Percentiles rank a stretch among this genome's conserved stretches.
phyloP scores from a whole-genome alignment of 2,888 invertebrate species.

The Cephus pulcher region DNA sequence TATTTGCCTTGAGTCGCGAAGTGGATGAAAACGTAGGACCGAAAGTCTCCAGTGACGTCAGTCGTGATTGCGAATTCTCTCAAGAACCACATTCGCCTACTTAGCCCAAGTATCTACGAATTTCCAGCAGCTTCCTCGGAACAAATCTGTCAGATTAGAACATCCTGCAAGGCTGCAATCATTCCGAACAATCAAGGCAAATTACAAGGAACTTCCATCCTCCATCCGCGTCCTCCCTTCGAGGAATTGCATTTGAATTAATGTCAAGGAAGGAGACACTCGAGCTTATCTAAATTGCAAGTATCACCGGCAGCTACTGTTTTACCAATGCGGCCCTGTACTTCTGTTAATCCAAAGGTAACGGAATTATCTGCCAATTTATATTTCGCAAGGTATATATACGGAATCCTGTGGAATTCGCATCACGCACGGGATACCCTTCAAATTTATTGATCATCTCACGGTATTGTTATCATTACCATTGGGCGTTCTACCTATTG shows the following conservation, averaged over 20 bases:
- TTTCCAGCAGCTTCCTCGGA: neutral
- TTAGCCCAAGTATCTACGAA: neutral
- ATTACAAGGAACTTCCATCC: conserved; percentile 23
- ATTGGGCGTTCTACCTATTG: too few relatives aligned
- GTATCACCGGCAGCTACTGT: neutral
- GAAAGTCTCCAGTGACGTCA: neutral
- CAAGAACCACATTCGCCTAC: neutral
- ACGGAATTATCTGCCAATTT: neutral
- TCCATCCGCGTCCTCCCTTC: neutral
- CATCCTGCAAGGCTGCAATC: neutral
- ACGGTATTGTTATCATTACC: neutral
- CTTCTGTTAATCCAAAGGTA: neutral
- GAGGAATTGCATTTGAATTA: conserved; percentile 12
- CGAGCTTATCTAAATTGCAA: conserved; percentile 9
- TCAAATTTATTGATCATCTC: neutral
- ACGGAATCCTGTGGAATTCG: neutral
- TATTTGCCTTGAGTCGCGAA: neutral
- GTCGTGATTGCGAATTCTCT: neutral
- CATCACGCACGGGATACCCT: too few relatives aligned
- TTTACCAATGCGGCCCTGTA: neutral
- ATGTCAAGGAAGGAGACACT: conserved; percentile 6
- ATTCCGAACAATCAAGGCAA: conserved; percentile 28
- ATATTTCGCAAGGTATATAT: neutral
- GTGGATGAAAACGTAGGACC: neutral
- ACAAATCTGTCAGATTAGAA: neutral